Conservation (phyloP, 2,888 invertebrate genomes). For the Aleiodes alternator region DNA sequence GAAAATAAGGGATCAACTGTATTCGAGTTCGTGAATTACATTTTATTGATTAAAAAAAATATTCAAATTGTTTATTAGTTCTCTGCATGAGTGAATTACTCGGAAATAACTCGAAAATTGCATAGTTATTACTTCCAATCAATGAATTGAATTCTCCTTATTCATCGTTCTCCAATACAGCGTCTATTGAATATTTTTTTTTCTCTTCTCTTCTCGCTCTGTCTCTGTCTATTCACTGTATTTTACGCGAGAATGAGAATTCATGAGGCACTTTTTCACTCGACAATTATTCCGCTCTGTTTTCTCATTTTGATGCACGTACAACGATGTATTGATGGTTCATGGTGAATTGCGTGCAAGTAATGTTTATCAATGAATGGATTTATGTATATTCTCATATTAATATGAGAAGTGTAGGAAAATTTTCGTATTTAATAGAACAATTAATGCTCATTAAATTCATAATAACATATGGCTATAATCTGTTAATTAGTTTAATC, state of each 20-base stretch:
- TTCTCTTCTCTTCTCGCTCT: background rate
- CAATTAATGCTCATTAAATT: no score
- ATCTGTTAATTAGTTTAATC: no score
- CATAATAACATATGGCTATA: no score
- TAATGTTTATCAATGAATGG: constrained; percentile 5
- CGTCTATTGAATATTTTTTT: constrained; percentile 35
- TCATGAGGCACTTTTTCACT: constrained; percentile 31
- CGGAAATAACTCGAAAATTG: constrained; percentile 2
- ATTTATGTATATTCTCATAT: background rate
- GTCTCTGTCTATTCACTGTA: background rate
- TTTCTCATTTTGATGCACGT: constrained; percentile 47
- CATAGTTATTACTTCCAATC: constrained; percentile 12
- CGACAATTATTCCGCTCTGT: constrained; percentile 40
- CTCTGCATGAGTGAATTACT: background rate
- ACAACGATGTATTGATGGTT: constrained; percentile 40
- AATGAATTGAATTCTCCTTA: constrained; percentile 24
- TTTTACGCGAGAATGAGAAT: background rate
- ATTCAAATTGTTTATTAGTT: constrained; percentile 1
- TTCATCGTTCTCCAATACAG: constrained; percentile 13
- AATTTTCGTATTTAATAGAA: no score
- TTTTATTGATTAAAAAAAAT: no score
- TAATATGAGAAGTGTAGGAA: background rate
- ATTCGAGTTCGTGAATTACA: no score
- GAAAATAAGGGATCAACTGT: no score
- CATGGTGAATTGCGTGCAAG: no score